Percentiles rank a stretch among this genome's conserved stretches.
phyloP scores from a whole-genome alignment of 2,113 vertebrate genomes.

The Xiphophorus hellerii region DNA sequence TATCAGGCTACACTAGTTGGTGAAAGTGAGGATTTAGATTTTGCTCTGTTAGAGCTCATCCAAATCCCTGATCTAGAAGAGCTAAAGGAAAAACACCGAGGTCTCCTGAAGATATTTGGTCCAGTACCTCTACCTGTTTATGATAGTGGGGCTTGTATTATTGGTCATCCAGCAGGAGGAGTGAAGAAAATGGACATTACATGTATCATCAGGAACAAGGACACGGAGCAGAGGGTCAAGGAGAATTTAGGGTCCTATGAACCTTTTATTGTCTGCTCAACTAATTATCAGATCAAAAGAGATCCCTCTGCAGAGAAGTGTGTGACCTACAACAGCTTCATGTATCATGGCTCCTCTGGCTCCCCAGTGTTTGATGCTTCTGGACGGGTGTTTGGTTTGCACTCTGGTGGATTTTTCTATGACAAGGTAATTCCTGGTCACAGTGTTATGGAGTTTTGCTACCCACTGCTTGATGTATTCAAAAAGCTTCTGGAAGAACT shows the following conservation, averaged over 20 bases:
- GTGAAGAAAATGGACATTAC: slow-evolving; percentile 29
- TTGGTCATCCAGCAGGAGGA: slow-evolving; percentile 26
- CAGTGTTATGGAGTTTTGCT: not conserved
- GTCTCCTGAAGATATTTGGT: slow-evolving; percentile 31
- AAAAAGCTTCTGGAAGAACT: not conserved
- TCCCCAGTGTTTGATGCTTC: slow-evolving; percentile 29
- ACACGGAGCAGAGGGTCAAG: fast-evolving
- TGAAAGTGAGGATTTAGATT: fast-evolving
- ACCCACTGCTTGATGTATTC: slow-evolving; percentile 12
- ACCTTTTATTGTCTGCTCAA: fast-evolving
- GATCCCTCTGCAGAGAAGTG: fast-evolving
- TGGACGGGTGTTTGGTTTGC: slow-evolving; percentile 23
- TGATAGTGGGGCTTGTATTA: slow-evolving; percentile 28
- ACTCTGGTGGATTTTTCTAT: not conserved
- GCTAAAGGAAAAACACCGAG: not conserved
- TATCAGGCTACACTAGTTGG: not conserved
- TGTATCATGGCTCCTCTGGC: slow-evolving; percentile 36
- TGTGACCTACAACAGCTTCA: slow-evolving; percentile 14
- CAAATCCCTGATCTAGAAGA: not conserved
- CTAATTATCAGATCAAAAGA: not conserved
- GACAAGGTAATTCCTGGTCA: fast-evolving
- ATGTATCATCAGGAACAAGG: slow-evolving; percentile 30
- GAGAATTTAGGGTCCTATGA: not conserved
- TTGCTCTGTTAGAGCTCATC: slow-evolving; percentile 17
- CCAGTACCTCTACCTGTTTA: fast-evolving